phyloP scores from a whole-genome alignment of 2,888 invertebrate species.

The Athripsodes cinereus region DNA sequence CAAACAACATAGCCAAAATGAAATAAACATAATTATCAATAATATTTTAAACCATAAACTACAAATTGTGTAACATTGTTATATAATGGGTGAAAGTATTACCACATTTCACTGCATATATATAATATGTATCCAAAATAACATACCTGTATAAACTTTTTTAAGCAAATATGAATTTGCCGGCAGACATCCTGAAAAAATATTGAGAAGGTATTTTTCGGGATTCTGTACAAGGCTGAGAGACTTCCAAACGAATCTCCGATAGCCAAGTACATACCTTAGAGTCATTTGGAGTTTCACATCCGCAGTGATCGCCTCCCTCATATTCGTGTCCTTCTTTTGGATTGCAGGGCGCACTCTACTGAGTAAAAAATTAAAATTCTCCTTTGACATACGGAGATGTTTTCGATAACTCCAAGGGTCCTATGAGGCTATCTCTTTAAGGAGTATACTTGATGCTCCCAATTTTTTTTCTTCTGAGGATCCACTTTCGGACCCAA shows the following conservation, averaged over 20 bases:
- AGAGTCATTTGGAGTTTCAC: slow-evolving; percentile 13
- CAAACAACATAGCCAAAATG: not conserved
- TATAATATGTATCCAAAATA: not conserved
- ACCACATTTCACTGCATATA: too few relatives aligned
- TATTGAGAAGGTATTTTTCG: not conserved
- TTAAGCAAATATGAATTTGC: slow-evolving; percentile 3
- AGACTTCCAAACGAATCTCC: slow-evolving; percentile 22
- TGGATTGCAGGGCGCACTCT: not conserved
- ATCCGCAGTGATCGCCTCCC: not conserved
- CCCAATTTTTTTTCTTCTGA: not conserved
- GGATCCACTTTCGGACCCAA: too few relatives aligned
- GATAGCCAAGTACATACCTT: slow-evolving; percentile 16
- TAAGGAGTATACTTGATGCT: not conserved
- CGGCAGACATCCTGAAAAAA: not conserved
- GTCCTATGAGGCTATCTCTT: not conserved
- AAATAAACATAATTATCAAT: not conserved
- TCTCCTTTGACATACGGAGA: not conserved
- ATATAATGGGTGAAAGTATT: too few relatives aligned
- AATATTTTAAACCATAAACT: not conserved
- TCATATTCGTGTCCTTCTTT: not conserved
- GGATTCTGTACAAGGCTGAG: not conserved
- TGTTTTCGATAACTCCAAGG: not conserved
- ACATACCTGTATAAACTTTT: not conserved
- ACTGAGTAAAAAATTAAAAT: not conserved
- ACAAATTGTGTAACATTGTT: not conserved